Base-by-base conservation (phyloP, 2,888 invertebrate genomes). In the Pseudoips prasinana region DNA sequence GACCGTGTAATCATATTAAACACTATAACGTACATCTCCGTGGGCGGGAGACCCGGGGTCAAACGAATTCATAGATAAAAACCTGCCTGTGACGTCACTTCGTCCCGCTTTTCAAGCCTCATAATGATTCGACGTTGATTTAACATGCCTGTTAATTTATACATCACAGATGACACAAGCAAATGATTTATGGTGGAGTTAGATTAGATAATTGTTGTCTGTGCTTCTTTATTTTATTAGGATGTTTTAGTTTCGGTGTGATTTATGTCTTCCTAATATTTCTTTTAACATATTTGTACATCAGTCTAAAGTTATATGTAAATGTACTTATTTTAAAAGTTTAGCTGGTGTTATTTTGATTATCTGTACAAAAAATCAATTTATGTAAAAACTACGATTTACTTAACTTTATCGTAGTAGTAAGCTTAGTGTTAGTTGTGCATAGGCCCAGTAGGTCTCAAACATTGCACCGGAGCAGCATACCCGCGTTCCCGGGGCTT, bases 21-120 rank as follows among this genome's bases (percentile, higher is more conserved):
- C 35, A 48, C 45, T 41, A 48, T 59, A 46, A 53, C 35, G 20
- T 31, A 39, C 35, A 22, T 32, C 58, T 42, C 73, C 83, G 85
- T 86, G 85, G 83, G 86, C 74, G 86, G 85, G 68, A 76, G 73
- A 71, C 76, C 68, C 48, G 53, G 67, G 84, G 84, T 83, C 83
- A 84, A 85, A 75, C 67, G 71, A 69, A 72, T 72, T 69, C 73
- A 73, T 81, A 84, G 82, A 81, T 79, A 78, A 82, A 28, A 78
- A 73, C 68, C 59, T 51, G 68, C 71, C 70, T 65, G 66, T 73
- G 74, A 75, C 73, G 73, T 74, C 73, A 72, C 62, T 33, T 8
- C 43, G 46, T 52, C 40, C 33, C 29, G 33, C 29, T 36, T 8
- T n/a, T 9, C 5, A 23, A 23, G 4, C 23, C 52, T 34, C 38